Evolutionary conservation across 2,797 vertebrate species (phyloP).

Genomic region (Notoglanidium macrostoma): DNA sequence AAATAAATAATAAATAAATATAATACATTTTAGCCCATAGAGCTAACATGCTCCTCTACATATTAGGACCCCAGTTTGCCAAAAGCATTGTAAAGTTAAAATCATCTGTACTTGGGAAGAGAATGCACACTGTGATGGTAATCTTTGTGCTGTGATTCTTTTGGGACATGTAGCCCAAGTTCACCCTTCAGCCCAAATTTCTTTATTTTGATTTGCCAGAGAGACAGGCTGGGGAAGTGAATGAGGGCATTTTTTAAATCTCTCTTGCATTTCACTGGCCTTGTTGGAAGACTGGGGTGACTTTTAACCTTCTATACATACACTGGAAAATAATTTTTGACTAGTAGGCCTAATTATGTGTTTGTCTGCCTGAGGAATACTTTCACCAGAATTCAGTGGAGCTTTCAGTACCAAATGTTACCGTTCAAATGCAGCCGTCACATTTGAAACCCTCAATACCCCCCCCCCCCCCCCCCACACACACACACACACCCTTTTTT

Average conservation of each 20-base stretch:
- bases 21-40: neutral
- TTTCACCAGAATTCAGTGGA: slow-evolving; percentile 7
- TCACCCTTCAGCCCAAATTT: neutral
- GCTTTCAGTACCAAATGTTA: neutral
- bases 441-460: neutral
- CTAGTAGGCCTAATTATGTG: slow-evolving; percentile 8
- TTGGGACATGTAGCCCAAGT: slow-evolving; percentile 4
- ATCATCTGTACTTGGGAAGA: neutral
- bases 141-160: neutral
- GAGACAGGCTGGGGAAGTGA: slow-evolving; percentile 26
- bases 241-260: neutral
- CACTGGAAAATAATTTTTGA: slow-evolving; percentile 1
- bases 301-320: neutral
- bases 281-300: neutral
- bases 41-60: neutral
- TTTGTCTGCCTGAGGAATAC: neutral
- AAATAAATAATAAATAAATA: neutral
- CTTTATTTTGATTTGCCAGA: slow-evolving; percentile 9
- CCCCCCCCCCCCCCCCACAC: no score
- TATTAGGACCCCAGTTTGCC: neutral
- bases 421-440: neutral
- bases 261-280: neutral
- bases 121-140: neutral
- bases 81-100: slow-evolving; percentile 1
- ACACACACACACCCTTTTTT: no score